Evolutionary conservation across 2,888 invertebrate species (phyloP).

Genomic region (Buathra laborator): DNA sequence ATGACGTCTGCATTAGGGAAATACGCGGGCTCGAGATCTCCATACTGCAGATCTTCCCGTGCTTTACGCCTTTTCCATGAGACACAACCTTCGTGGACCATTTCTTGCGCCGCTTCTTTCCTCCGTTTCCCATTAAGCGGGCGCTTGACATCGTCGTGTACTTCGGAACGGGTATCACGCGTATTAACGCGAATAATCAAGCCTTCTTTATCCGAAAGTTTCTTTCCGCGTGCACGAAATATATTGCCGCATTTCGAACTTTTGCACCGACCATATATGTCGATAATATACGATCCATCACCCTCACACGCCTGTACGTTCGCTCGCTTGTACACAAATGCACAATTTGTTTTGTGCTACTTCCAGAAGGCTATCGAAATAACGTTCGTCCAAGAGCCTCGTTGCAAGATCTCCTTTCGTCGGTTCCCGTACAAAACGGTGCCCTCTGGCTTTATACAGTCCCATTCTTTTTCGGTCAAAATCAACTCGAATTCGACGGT

Average conservation of each 20-base stretch:
- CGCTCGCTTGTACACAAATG: conserved; percentile 53
- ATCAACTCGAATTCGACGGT: no score
- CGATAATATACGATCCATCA: neutral
- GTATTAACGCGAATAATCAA: conserved; percentile 37
- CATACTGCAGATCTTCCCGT: conserved; percentile 23
- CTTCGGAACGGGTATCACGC: conserved; percentile 40
- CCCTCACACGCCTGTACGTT: conserved; percentile 12
- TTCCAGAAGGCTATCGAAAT: no score
- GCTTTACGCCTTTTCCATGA: conserved; percentile 34
- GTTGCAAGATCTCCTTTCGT: no score
- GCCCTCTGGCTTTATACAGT: no score
- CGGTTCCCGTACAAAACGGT: no score
- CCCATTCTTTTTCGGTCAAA: no score
- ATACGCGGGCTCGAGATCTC: conserved; percentile 11
- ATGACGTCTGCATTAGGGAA: conserved; percentile 19
- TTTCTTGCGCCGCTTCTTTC: neutral
- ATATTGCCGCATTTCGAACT: conserved; percentile 42
- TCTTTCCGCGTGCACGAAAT: conserved; percentile 23
- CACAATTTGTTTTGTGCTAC: conserved; percentile 34
- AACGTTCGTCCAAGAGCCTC: no score
- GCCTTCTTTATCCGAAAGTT: conserved; percentile 6
- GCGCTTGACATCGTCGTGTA: conserved; percentile 57
- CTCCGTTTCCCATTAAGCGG: conserved; percentile 29
- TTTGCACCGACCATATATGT: conserved; percentile 34
- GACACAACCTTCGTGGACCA: neutral